A percentile compares a stretch with the other conserved stretches of the same genome.
Evolutionary conservation across 2,888 invertebrate species (phyloP).

Genomic region (Achlya flavicornis): DNA sequence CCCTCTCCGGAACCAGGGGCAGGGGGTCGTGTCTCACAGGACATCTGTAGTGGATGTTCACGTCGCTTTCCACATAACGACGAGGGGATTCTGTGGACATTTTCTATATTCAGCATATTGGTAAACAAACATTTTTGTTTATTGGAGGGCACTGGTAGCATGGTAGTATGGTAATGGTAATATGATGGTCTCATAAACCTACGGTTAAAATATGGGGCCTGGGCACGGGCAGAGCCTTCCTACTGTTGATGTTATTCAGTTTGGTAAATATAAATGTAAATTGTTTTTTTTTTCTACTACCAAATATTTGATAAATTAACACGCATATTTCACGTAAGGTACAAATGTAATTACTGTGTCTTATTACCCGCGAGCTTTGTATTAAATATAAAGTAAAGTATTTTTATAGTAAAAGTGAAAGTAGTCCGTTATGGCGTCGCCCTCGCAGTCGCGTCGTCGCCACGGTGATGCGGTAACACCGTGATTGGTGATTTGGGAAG

Average conservation of each 20-base stretch:
- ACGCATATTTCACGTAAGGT: neutral
- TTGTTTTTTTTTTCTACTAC: neutral
- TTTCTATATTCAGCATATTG: constrained; percentile 9
- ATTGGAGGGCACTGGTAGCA: too few relatives aligned
- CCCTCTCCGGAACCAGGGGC: constrained; percentile 93
- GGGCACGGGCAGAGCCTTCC: too few relatives aligned
- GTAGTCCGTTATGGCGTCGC: constrained; percentile 39
- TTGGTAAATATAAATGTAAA: neutral
- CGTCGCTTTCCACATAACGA: constrained; percentile 95
- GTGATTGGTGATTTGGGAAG: constrained; percentile 55
- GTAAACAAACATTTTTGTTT: neutral
- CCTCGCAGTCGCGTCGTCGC: constrained; percentile 15
- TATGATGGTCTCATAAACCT: too few relatives aligned
- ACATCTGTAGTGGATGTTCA: constrained; percentile 96
- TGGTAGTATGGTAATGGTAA: too few relatives aligned
- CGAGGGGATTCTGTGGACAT: constrained; percentile 89
- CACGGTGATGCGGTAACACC: constrained; percentile 46
- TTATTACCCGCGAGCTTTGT: neutral
- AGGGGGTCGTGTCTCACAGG: constrained; percentile 95
- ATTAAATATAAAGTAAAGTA: neutral
- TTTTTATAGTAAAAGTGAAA: constrained; percentile 49
- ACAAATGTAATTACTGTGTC: constrained; percentile 13
- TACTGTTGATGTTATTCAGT: neutral
- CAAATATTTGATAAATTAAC: neutral
- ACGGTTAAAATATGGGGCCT: too few relatives aligned